Evolutionary conservation across 2,888 invertebrate species (phyloP).

Genomic region (Heteropelma amictum): DNA sequence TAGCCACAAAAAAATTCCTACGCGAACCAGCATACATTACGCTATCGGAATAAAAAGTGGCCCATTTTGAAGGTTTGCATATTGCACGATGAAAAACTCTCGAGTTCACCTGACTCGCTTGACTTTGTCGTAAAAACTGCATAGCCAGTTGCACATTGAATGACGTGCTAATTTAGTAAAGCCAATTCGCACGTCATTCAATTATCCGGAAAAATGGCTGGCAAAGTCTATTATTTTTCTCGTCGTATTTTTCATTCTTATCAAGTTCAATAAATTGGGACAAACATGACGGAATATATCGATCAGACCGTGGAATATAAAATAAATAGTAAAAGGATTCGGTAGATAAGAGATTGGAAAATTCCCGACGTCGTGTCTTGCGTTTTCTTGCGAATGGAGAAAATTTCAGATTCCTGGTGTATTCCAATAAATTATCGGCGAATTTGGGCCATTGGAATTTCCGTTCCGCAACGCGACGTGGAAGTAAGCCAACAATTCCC

Average conservation of each 20-base stretch:
- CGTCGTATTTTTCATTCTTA: no score
- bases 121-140: not conserved
- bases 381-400: constrained; percentile 36
- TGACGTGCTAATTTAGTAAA: no score
- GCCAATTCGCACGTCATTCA: no score
- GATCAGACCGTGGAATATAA: not conserved
- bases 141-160: no score
- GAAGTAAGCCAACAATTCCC: constrained; percentile 71
- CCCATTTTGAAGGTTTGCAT: constrained; percentile 36
- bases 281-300: not conserved
- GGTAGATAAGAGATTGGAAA: constrained; percentile 22
- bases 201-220: no score
- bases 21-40: no score
- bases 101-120: not conserved
- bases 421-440: constrained; percentile 64
- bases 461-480: constrained; percentile 73
- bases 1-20: no score
- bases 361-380: constrained; percentile 33
- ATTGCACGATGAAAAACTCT: not conserved
- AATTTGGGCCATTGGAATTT: constrained; percentile 70
- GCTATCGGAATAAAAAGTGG: constrained; percentile 35
- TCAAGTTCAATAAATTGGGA: no score
- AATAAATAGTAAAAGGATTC: constrained; percentile 4
- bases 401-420: constrained; percentile 7
- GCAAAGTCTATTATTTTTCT: no score